Evolutionary conservation across 2,797 vertebrate genomes (phyloP), one percentile per base, ranked within the genome.

Genomic region (Argyrosomus regius): DNA sequence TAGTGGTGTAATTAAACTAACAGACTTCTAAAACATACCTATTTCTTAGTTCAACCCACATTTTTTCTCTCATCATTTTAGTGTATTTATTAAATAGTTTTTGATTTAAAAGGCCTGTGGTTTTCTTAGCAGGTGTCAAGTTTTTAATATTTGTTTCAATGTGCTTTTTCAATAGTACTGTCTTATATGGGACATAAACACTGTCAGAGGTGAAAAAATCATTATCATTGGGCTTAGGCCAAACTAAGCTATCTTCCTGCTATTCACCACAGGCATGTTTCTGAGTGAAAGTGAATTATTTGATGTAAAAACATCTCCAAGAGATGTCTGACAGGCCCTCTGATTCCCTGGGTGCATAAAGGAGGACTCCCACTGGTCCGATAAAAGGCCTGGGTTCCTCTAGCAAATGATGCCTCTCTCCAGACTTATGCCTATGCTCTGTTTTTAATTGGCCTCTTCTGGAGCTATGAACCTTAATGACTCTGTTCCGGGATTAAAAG

Each of bases 401-500:
- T 86, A 86, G 91, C 89, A 93, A 94, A 93, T 83, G 75, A 88
- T 84, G 91, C 87, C 80, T 89, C 92, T 92, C 91, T 88, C 72
- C 76, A 90, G 77, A 92, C 70, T 48, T 83, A 80, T 83, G 87
- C 85, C 89, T 80, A 86, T 53, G 26, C 88, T 89, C 86, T 62
- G 81, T 87, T 93, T 91, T 93, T 95, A 94, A 95, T 95, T 94
- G 93, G 93, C 87, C 89, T 94, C 90, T 92, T 91, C 92, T 90
- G 82, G 87, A 91, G 91, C 87, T 60, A 77, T 91, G 88, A 89
- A 94, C 89, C 91, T 92, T 93, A 94, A 96, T 95, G 92, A 94
- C 93, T 94, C 92, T 94, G 88, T 95, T 95, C 90, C 78, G 65
- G 88, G 90, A 94, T 94, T 95, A 94, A 95, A 94, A 90, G 88